phyloP scores from a whole-genome alignment of 2,888 invertebrate genomes.

The Coelogynopora nodosa region DNA sequence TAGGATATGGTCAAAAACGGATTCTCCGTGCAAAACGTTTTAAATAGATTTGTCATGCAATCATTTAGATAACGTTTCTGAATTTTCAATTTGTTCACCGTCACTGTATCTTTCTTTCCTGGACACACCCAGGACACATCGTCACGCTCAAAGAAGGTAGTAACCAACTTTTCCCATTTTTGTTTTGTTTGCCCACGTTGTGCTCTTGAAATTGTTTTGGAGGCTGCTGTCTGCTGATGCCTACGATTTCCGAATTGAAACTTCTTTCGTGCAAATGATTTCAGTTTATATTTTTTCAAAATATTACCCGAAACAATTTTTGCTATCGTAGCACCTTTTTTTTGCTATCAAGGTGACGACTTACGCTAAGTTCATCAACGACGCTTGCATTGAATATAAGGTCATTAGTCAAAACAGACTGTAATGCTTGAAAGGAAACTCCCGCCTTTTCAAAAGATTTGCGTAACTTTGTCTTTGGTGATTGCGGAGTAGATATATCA shows the following conservation, averaged over 20 bases:
- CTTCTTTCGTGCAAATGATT: not conserved
- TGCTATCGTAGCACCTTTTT: not conserved
- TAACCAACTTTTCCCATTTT: constrained; percentile 33
- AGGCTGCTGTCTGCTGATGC: not conserved
- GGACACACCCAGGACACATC: constrained; percentile 47
- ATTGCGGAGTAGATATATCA: not conserved
- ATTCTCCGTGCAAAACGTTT: constrained; percentile 47
- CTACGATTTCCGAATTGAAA: not conserved
- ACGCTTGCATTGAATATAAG: not conserved
- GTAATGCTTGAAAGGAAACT: not conserved
- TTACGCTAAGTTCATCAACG: not conserved
- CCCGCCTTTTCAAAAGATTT: not conserved
- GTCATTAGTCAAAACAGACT: not conserved
- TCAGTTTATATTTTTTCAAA: not conserved
- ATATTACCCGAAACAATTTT: not conserved
- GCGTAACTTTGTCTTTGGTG: not conserved
- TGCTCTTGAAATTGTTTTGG: not conserved
- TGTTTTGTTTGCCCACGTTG: not conserved
- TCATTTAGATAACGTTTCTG: constrained; percentile 47
- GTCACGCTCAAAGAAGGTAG: constrained; percentile 47
- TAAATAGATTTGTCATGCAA: constrained; percentile 43
- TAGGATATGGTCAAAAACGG: constrained; percentile 45
- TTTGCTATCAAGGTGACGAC: not conserved
- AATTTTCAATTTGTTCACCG: constrained; percentile 12
- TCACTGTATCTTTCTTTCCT: constrained; percentile 47